A percentile compares a stretch with the other conserved stretches of the same genome.
phyloP scores from a whole-genome alignment of 2,797 vertebrate genomes.

The Lacerta bilineata region DNA sequence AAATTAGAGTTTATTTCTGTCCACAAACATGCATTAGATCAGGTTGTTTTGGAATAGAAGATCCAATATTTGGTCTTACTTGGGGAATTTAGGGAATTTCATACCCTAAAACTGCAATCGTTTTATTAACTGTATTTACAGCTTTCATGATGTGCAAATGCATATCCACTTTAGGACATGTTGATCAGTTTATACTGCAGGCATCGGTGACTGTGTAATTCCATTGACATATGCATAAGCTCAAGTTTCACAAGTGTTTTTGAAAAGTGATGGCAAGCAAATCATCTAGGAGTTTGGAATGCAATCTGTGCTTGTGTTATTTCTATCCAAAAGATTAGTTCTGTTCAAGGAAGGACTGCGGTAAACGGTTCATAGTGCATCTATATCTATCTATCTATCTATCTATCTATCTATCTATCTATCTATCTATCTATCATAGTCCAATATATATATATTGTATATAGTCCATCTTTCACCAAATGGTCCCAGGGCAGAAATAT shows the following conservation, averaged over 20 bases:
- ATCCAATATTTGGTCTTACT: background rate
- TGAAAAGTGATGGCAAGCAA: background rate
- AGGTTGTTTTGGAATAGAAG: background rate
- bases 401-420: too few species aligned
- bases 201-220: background rate
- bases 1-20: background rate
- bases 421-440: too few species aligned
- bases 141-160: background rate
- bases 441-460: too few species aligned
- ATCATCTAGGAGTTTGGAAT: too few species aligned
- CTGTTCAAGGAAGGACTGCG: background rate
- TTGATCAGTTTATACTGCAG: background rate
- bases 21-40: background rate
- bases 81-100: background rate
- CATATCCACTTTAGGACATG: background rate
- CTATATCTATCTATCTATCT: too few species aligned
- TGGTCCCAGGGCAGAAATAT: too few species aligned
- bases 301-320: background rate
- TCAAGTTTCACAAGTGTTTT: background rate
- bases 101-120: background rate
- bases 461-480: too few species aligned
- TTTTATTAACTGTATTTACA: background rate
- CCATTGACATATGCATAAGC: background rate
- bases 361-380: background rate
- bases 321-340: background rate